These are phyloP conservation scores for Choristoneura rosaceana DNA, from an alignment of 2,888 invertebrate species.

Conservation along the genomic window DNA sequence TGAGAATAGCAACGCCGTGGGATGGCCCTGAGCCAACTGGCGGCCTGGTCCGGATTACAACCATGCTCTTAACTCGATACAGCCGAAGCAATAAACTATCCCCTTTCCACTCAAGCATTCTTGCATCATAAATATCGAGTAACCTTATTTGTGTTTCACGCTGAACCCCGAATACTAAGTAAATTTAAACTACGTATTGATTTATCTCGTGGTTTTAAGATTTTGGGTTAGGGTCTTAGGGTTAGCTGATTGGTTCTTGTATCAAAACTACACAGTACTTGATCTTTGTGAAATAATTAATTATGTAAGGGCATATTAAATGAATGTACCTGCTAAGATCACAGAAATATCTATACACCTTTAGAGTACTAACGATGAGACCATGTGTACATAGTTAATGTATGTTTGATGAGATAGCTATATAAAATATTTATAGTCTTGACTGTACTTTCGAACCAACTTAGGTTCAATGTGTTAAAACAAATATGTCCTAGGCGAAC, in stretches of 20 bases:
- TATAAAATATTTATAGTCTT: too few relatives aligned
- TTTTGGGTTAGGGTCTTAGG: neutral
- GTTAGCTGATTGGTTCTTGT: neutral
- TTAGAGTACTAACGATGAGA: too few relatives aligned
- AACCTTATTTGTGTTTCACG: constrained; percentile 44
- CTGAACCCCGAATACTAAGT: constrained; percentile 34
- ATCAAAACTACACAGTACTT: neutral
- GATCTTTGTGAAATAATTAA: too few relatives aligned
- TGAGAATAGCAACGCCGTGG: constrained; percentile 47
- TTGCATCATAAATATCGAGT: constrained; percentile 47
- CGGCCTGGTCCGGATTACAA: constrained; percentile 57
- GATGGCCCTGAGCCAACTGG: constrained; percentile 66
- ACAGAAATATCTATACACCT: too few relatives aligned
- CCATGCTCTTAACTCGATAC: constrained; percentile 53
- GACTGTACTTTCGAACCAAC: too few relatives aligned
- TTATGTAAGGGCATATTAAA: too few relatives aligned
- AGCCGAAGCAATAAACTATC: constrained; percentile 51
- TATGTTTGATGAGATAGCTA: too few relatives aligned
- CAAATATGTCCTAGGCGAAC: too few relatives aligned
- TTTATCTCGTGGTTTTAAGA: constrained; percentile 11
- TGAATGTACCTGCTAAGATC: too few relatives aligned
- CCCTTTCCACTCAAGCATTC: constrained; percentile 50
- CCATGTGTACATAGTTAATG: too few relatives aligned
- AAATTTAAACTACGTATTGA: constrained; percentile 34
- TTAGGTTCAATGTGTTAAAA: too few relatives aligned